A percentile compares a stretch with the other conserved stretches of the same genome.
Conservation (phyloP, 2,888 invertebrate species). For the Craniophora ligustri region DNA sequence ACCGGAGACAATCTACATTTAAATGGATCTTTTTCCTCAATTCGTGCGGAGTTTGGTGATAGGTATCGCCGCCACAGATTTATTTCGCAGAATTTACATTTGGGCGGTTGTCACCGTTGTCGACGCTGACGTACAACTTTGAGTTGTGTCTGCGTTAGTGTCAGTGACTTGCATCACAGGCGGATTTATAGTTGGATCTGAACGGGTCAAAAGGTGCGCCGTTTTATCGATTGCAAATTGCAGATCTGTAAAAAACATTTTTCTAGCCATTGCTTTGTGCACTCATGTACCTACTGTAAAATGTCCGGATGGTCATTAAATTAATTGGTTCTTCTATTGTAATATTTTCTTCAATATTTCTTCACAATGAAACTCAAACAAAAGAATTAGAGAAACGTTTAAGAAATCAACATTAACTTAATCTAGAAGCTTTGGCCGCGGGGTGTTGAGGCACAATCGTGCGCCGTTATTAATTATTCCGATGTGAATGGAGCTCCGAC, state of each 20-base stretch:
- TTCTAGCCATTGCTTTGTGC: background rate
- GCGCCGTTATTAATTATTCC: conserved; percentile 77
- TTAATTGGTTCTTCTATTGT: conserved; percentile 17
- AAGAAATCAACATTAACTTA: conserved; percentile 52
- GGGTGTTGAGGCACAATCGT: conserved; percentile 66
- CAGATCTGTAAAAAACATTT: background rate
- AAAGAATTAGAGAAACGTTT: conserved; percentile 51
- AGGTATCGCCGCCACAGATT: conserved; percentile 84
- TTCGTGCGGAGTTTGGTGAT: conserved; percentile 85
- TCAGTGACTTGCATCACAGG: conserved; percentile 41
- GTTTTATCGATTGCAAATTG: conserved; percentile 16
- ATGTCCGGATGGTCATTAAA: conserved; percentile 9
- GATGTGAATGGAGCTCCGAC: conserved; percentile 73
- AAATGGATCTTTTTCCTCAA: conserved; percentile 88
- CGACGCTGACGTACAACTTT: conserved; percentile 55
- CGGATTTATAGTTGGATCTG: conserved; percentile 40
- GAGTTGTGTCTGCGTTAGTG: conserved; percentile 50
- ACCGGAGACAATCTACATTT: conserved; percentile 87
- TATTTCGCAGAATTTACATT: conserved; percentile 85
- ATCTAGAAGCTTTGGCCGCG: conserved; percentile 52
- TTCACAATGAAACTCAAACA: conserved; percentile 35
- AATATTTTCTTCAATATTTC: conserved; percentile 23
- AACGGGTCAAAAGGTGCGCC: conserved; percentile 15
- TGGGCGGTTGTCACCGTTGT: conserved; percentile 58
- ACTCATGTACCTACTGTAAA: background rate